Conservation (phyloP, 2,113 vertebrate genomes). For the Catharus bicknelli region DNA sequence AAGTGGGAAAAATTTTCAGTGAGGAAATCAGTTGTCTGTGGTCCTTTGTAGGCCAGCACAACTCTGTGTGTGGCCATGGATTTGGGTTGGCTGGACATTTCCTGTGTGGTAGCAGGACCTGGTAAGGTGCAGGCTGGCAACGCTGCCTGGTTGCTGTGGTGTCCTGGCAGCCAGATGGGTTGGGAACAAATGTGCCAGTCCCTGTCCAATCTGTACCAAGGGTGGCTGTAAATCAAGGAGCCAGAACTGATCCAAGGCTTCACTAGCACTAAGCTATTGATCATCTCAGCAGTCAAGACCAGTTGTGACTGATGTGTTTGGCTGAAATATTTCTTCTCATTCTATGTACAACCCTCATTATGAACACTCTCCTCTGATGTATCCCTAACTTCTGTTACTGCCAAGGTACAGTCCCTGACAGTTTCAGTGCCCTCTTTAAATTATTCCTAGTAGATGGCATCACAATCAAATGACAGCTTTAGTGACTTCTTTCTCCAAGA, state of each 20-base stretch:
- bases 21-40: rapidly evolving
- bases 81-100: background rate
- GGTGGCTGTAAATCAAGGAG: background rate
- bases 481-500: background rate
- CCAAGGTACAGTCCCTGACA: background rate
- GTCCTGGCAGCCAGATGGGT: background rate
- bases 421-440: background rate
- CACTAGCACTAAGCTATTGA: background rate
- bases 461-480: background rate
- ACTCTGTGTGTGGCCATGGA: rapidly evolving
- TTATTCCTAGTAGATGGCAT: background rate
- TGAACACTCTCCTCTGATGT: background rate
- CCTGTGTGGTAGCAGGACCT: background rate
- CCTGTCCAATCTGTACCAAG: background rate
- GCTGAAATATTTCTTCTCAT: background rate
- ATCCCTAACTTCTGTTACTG: background rate
- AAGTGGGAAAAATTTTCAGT: background rate
- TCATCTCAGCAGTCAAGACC: background rate
- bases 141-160: background rate
- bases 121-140: background rate
- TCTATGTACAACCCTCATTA: background rate
- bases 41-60: background rate
- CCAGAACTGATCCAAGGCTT: background rate
- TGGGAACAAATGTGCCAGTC: background rate
- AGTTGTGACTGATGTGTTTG: background rate